Conservation (phyloP, 2,888 invertebrate species). For the Chrysina gloriosa region DNA sequence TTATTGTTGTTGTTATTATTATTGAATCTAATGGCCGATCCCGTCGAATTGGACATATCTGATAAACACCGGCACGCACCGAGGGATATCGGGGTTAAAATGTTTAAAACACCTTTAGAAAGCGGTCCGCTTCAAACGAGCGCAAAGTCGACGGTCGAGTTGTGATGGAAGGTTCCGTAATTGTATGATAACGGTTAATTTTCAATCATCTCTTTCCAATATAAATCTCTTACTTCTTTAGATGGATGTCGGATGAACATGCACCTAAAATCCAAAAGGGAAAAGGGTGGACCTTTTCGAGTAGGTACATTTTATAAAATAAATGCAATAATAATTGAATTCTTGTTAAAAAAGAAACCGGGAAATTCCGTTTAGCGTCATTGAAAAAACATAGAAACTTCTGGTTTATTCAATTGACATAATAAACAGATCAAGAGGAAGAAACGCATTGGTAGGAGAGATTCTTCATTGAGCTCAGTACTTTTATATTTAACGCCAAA, state of each 20-base stretch:
- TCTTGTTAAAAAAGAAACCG: too few species aligned
- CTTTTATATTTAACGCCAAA: too few species aligned
- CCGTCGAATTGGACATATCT: slow-evolving; percentile 24
- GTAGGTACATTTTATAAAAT: too few species aligned
- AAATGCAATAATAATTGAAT: too few species aligned
- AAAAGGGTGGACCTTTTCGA: too few species aligned
- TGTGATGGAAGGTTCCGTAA: slow-evolving; percentile 22
- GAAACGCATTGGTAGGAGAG: too few species aligned
- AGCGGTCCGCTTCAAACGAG: slow-evolving; percentile 28
- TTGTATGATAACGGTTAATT: slow-evolving; percentile 15
- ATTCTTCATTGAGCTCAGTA: too few species aligned
- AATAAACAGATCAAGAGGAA: too few species aligned
- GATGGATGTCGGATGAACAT: not conserved
- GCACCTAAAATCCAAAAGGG: too few species aligned
- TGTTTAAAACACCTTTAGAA: slow-evolving; percentile 42
- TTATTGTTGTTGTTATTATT: slow-evolving; percentile 39
- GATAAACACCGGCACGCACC: slow-evolving; percentile 42
- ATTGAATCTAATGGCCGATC: slow-evolving; percentile 39
- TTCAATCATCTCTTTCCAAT: not conserved
- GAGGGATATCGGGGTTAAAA: slow-evolving; percentile 40
- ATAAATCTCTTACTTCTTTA: not conserved
- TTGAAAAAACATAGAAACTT: too few species aligned
- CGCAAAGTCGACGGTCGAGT: slow-evolving; percentile 7
- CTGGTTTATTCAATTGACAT: too few species aligned
- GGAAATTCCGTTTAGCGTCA: too few species aligned